Evolutionary conservation across 2,113 vertebrate genomes (phyloP).

Genomic region (Oreochromis spilurus): DNA sequence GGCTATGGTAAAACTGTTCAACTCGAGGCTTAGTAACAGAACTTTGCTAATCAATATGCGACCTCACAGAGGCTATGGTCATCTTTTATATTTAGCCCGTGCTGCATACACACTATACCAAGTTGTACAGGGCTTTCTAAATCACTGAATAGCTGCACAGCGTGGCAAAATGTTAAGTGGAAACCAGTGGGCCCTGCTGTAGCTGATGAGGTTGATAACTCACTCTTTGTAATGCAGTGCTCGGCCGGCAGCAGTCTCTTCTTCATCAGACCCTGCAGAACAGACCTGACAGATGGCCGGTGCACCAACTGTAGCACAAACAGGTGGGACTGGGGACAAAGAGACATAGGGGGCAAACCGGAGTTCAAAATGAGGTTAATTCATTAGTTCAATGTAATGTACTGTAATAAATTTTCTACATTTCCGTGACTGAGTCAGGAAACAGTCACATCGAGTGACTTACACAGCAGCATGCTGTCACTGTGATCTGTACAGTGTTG

Average conservation of each 20-base stretch:
- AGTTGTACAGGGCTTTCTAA: neutral
- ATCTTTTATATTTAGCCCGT: neutral
- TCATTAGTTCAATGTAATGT: neutral
- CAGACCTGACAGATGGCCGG: slow-evolving; percentile 87
- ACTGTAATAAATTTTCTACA: neutral
- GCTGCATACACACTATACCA: neutral
- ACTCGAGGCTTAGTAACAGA: neutral
- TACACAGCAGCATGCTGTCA: slow-evolving; percentile 94
- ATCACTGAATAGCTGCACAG: neutral
- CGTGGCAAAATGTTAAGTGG: neutral
- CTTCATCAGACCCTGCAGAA: slow-evolving; percentile 93
- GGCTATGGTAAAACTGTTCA: neutral
- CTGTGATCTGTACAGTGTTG: slow-evolving; percentile 96
- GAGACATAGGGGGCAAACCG: neutral
- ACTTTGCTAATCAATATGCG: neutral
- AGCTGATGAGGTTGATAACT: slow-evolving; percentile 41
- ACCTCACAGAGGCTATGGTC: neutral
- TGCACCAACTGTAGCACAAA: slow-evolving; percentile 97
- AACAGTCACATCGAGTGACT: slow-evolving; percentile 43
- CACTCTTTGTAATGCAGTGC: slow-evolving; percentile 96
- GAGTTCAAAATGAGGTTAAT: neutral
- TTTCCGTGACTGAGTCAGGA: neutral
- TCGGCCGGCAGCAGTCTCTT: slow-evolving; percentile 91
- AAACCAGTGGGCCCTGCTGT: neutral
- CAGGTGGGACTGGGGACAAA: slow-evolving; percentile 83